Conservation (phyloP, 2,113 vertebrate species). For the Rynchops niger region DNA sequence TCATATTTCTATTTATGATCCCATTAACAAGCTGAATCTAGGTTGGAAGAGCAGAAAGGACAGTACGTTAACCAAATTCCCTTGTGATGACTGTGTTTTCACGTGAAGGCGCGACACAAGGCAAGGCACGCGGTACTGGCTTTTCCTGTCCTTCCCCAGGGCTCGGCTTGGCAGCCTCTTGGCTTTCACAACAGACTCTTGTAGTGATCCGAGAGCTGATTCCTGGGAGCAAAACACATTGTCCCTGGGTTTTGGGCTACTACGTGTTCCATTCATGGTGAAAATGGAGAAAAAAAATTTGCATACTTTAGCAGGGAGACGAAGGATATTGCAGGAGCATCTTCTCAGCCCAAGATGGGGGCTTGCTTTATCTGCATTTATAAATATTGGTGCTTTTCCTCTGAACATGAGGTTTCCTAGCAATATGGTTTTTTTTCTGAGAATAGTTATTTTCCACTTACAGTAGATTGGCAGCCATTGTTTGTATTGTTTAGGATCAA, state of each 20-base stretch:
- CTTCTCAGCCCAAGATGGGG: background rate
- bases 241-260: background rate
- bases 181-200: background rate
- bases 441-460: constrained; percentile 21
- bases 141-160: background rate
- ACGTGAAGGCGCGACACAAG: background rate
- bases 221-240: background rate
- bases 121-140: background rate
- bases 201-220: background rate
- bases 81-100: background rate
- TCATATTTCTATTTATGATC: background rate
- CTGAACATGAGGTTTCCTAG: background rate
- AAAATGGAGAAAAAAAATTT: background rate
- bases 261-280: background rate
- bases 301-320: background rate
- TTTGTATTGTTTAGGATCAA: constrained; percentile 53
- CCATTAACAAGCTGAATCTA: background rate
- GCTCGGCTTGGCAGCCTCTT: background rate
- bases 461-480: constrained; percentile 27
- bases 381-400: background rate
- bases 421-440: background rate
- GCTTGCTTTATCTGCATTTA: constrained; percentile 14
- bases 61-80: background rate
- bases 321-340: background rate
- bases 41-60: background rate